Percentiles rank a stretch among this genome's conserved stretches.
phyloP scores from a whole-genome alignment of 1,140 invertebrate species.

The Drosophila seguyi region DNA sequence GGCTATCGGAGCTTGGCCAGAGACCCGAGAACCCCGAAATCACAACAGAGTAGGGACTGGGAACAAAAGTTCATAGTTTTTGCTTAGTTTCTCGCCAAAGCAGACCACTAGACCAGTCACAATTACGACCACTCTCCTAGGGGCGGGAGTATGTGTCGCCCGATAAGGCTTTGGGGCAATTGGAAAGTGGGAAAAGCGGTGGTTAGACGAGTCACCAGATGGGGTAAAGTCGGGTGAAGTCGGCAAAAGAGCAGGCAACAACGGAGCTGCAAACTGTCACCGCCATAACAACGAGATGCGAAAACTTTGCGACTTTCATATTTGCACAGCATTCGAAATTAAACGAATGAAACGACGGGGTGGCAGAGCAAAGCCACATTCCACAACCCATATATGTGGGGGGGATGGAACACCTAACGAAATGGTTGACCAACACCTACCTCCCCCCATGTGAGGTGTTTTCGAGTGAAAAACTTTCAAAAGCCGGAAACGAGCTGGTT shows the following conservation, averaged over 20 bases:
- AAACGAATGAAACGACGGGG: constrained; percentile 37
- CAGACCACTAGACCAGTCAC: constrained; percentile 24
- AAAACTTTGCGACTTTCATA: constrained; percentile 54
- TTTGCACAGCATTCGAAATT: constrained; percentile 59
- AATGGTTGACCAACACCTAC: constrained; percentile 31
- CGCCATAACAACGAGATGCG: constrained; percentile 45
- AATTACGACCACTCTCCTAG: constrained; percentile 24
- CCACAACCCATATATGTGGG: neutral
- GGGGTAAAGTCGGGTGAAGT: neutral
- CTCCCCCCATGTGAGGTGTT: neutral
- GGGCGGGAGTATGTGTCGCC: constrained; percentile 30
- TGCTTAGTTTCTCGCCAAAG: constrained; percentile 40
- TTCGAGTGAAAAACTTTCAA: constrained; percentile 6
- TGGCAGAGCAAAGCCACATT: constrained; percentile 1
- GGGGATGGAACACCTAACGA: constrained; percentile 14
- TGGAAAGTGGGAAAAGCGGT: constrained; percentile 23
- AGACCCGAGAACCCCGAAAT: constrained; percentile 14
- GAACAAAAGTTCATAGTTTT: constrained; percentile 51
- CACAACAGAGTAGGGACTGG: constrained; percentile 1
- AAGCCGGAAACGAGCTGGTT: constrained; percentile 9
- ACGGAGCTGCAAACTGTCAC: constrained; percentile 36
- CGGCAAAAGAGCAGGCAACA: constrained; percentile 9
- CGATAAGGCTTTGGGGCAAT: constrained; percentile 42
- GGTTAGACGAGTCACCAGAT: constrained; percentile 5
- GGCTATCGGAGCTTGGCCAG: constrained; percentile 55